phyloP scores from a whole-genome alignment of 2,888 invertebrate genomes.

The Acanthosepion pharaonis region DNA sequence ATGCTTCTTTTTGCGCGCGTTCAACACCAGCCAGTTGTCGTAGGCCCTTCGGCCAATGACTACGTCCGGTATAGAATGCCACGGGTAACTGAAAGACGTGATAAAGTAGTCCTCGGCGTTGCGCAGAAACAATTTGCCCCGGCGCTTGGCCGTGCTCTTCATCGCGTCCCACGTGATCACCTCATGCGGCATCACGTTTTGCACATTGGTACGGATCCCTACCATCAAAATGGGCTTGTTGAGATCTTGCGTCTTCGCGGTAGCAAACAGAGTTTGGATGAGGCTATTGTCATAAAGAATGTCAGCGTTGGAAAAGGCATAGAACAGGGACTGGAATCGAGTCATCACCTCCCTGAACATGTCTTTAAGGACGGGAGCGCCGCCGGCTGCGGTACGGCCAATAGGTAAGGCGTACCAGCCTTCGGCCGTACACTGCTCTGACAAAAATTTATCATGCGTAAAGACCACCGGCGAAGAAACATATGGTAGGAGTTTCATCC shows the following conservation, averaged over 20 bases:
- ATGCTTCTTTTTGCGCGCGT: conserved; percentile 49
- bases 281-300: conserved; percentile 52
- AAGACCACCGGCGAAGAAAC: conserved; percentile 35
- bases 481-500: conserved; percentile 24
- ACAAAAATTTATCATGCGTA: neutral
- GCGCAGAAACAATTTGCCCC: conserved; percentile 50
- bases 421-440: neutral
- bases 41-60: conserved; percentile 56
- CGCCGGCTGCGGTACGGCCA: neutral
- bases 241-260: neutral
- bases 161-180: conserved; percentile 41
- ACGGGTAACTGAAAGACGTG: conserved; percentile 53
- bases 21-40: conserved; percentile 57
- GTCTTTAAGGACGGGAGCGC: conserved; percentile 51
- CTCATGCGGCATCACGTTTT: conserved; percentile 47
- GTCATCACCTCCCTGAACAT: conserved; percentile 53
- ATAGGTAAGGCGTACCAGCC: conserved; percentile 48
- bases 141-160: conserved; percentile 38
- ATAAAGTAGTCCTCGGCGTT: conserved; percentile 57
- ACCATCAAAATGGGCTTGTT: conserved; percentile 49
- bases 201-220: conserved; percentile 51
- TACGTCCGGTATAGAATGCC: conserved; percentile 55
- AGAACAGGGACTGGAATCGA: conserved; percentile 49
- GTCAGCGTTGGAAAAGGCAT: conserved; percentile 56
- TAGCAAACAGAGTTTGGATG: conserved; percentile 39